phyloP scores from a whole-genome alignment of 2,888 invertebrate species.

The Caradrina kadenii region DNA sequence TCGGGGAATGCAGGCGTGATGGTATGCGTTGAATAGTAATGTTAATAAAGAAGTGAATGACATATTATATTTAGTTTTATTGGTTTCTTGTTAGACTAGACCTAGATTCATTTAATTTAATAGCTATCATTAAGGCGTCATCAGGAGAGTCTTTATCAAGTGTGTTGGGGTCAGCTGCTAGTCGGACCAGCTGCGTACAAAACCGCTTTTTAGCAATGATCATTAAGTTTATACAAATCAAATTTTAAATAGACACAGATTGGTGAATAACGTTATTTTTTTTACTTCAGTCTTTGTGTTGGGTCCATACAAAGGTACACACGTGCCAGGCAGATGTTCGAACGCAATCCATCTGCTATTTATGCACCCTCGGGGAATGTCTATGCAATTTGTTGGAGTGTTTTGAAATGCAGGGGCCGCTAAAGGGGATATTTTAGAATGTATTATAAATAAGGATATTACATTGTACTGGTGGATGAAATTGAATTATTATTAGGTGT shows the following conservation, averaged over 20 bases:
- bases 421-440: conserved; percentile 38
- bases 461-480: conserved; percentile 14
- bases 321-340: conserved; percentile 86
- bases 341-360: conserved; percentile 73
- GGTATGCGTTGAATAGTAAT: too few species aligned
- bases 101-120: conserved; percentile 49
- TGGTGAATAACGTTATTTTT: conserved; percentile 48
- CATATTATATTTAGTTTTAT: conserved; percentile 33
- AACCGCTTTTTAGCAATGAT: conserved; percentile 38
- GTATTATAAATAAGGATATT: conserved; percentile 30
- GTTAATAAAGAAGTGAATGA: conserved; percentile 41
- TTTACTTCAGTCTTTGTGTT: conserved; percentile 33
- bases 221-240: conserved; percentile 52
- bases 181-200: conserved; percentile 40
- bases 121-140: conserved; percentile 43
- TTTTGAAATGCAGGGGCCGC: conserved; percentile 35
- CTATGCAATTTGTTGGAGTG: conserved; percentile 51
- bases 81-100: conserved; percentile 25
- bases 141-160: conserved; percentile 28
- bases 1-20: too few species aligned
- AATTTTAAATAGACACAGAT: conserved; percentile 39
- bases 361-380: conserved; percentile 51
- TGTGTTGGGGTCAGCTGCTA: conserved; percentile 50
- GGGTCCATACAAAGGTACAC: conserved; percentile 60
- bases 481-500: conserved; percentile 13